Conservation (phyloP, 2,888 invertebrate species). For the Ypsolopha scabrella region DNA sequence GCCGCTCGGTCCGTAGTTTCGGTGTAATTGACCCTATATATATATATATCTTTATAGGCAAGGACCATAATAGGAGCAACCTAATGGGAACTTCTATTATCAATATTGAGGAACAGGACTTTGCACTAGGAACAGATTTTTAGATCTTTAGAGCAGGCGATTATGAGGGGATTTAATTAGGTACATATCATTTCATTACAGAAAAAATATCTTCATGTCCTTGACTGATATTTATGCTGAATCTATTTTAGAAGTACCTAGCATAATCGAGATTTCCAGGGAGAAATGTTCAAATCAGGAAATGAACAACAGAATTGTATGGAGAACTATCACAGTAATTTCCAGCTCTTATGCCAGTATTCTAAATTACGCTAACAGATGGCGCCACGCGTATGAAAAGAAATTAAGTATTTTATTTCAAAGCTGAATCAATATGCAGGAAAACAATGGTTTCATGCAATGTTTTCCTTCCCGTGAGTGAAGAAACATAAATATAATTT, state of each 20-base stretch:
- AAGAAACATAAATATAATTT: background rate
- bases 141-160: too few relatives aligned
- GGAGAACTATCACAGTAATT: too few relatives aligned
- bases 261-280: too few relatives aligned
- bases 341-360: background rate
- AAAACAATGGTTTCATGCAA: background rate
- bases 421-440: background rate
- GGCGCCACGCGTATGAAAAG: background rate
- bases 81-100: background rate
- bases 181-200: too few relatives aligned
- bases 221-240: too few relatives aligned
- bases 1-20: slow-evolving; percentile 8
- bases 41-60: slow-evolving; percentile 1
- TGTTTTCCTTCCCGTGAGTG: background rate
- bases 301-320: too few relatives aligned
- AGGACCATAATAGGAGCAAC: slow-evolving; percentile 1
- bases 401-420: background rate
- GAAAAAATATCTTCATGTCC: too few relatives aligned
- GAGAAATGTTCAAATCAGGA: too few relatives aligned
- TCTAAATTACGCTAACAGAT: background rate
- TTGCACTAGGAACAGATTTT: too few relatives aligned
- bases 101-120: too few relatives aligned
- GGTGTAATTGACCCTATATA: slow-evolving; percentile 8
- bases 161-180: too few relatives aligned
- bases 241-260: too few relatives aligned